A percentile compares a stretch with the other conserved stretches of the same genome.
phyloP scores from a whole-genome alignment of 2,113 vertebrate genomes.

The Carassius carassius region DNA sequence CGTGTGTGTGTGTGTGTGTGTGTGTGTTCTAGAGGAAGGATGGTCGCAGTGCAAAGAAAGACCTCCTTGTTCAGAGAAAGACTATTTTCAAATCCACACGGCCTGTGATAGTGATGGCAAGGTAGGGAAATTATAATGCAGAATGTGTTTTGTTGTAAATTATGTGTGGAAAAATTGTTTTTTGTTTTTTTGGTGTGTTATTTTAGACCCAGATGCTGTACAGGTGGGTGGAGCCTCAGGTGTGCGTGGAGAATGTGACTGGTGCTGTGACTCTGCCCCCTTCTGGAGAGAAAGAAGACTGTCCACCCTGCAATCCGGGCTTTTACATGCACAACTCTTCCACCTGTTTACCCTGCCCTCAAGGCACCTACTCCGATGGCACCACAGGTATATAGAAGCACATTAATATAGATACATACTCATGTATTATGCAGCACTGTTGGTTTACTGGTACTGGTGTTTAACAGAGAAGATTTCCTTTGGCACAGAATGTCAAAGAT shows the following conservation, averaged over 20 bases:
- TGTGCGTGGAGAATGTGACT: slow-evolving; percentile 84
- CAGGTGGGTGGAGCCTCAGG: slow-evolving; percentile 95
- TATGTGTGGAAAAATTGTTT: not conserved
- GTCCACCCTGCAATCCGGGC: slow-evolving; percentile 95
- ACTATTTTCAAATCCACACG: slow-evolving; percentile 95
- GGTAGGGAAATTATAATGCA: slow-evolving; percentile 69
- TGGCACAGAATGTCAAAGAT: slow-evolving; percentile 81
- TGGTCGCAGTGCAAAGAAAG: slow-evolving; percentile 80
- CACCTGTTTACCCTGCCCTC: slow-evolving; percentile 87
- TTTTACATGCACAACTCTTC: slow-evolving; percentile 92
- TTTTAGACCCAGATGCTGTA: slow-evolving; percentile 90
- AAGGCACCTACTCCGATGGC: slow-evolving; percentile 87
- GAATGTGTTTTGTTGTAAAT: not conserved
- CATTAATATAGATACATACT: not conserved
- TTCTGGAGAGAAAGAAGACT: slow-evolving; percentile 87
- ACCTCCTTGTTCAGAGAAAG: slow-evolving; percentile 86
- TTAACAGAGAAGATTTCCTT: not conserved
- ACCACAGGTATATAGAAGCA: slow-evolving; percentile 76
- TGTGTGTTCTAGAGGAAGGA: slow-evolving; percentile 81
- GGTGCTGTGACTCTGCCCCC: slow-evolving; percentile 82
- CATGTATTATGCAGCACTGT: too few relatives aligned
- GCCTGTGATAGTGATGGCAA: slow-evolving; percentile 89
- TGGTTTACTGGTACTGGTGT: not conserved
- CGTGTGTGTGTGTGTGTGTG: too few relatives aligned
- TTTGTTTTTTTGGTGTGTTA: not conserved